Evolutionary conservation across 2,888 invertebrate species (phyloP).

Genomic region (Tetragonula carbonaria): DNA sequence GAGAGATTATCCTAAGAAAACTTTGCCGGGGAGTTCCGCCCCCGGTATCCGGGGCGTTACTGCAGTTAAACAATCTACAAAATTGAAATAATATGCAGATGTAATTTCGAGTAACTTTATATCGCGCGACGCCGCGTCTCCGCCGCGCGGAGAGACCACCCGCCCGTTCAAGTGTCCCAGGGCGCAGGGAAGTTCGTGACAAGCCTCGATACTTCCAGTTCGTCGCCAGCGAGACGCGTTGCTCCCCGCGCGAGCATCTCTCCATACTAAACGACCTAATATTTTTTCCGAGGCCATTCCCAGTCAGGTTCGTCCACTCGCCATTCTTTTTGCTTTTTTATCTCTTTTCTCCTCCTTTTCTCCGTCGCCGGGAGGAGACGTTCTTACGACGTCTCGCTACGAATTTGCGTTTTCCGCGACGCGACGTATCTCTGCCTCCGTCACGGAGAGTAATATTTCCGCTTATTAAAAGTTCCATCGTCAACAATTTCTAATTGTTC

Average conservation of each 20-base stretch:
- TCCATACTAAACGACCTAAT: constrained; percentile 13
- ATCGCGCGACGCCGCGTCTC: constrained; percentile 53
- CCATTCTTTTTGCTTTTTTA: no score
- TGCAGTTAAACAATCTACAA: constrained; percentile 78
- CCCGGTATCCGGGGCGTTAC: constrained; percentile 66
- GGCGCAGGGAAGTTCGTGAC: constrained; percentile 63
- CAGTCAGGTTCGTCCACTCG: background rate
- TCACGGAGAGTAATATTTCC: constrained; percentile 31
- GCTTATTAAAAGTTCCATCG: constrained; percentile 47
- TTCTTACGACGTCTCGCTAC: constrained; percentile 5
- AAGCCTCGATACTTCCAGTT: constrained; percentile 58
- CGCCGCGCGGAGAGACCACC: constrained; percentile 6
- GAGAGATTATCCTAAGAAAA: constrained; percentile 74
- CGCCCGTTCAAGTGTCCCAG: constrained; percentile 62
- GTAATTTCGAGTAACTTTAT: constrained; percentile 80
- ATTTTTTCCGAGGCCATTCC: constrained; percentile 12
- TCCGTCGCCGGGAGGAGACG: background rate
- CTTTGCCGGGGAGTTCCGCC: constrained; percentile 58
- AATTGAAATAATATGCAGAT: constrained; percentile 81
- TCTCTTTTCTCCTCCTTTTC: no score
- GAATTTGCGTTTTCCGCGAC: constrained; percentile 32
- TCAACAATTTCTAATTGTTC: background rate
- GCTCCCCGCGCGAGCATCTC: constrained; percentile 14
- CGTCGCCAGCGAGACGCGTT: constrained; percentile 12
- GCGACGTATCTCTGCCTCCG: background rate